These are phyloP conservation scores for Habropoda laboriosa DNA, from an alignment of 1,140 invertebrate species.

Conservation along the genomic window DNA sequence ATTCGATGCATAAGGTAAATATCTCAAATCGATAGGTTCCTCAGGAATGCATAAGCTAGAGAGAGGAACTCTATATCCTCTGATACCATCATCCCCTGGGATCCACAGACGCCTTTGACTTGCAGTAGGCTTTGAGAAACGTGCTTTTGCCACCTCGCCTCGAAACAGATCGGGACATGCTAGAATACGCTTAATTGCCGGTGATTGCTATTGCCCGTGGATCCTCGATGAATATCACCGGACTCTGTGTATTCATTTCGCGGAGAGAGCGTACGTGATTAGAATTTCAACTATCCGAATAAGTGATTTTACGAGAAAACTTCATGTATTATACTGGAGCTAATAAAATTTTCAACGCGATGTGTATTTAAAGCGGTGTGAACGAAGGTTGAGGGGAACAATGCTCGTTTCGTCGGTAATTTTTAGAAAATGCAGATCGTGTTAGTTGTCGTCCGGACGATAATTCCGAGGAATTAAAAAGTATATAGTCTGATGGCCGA, in stretches of 20 bases:
- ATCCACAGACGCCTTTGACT: slow-evolving; percentile 13
- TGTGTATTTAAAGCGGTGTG: no score
- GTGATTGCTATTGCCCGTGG: not conserved
- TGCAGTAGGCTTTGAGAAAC: slow-evolving; percentile 16
- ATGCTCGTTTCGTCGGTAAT: no score
- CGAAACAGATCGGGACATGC: not conserved
- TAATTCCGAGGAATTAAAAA: slow-evolving; percentile 50
- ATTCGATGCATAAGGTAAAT: no score
- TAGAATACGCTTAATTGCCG: slow-evolving; percentile 13
- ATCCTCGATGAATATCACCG: not conserved
- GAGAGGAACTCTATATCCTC: not conserved
- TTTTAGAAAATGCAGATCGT: no score
- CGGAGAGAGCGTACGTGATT: not conserved
- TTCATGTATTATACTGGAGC: no score
- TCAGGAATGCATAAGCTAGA: not conserved
- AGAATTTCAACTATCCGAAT: not conserved
- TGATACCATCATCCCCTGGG: not conserved
- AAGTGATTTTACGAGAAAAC: no score
- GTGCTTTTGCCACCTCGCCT: not conserved
- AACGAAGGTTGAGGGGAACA: not conserved
- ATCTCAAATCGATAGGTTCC: not conserved
- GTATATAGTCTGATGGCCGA: not conserved
- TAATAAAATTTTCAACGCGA: no score
- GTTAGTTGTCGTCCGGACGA: no score
- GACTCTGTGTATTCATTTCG: no score